phyloP scores from a whole-genome alignment of 2,113 vertebrate species.

The Callopanchax toddi region DNA sequence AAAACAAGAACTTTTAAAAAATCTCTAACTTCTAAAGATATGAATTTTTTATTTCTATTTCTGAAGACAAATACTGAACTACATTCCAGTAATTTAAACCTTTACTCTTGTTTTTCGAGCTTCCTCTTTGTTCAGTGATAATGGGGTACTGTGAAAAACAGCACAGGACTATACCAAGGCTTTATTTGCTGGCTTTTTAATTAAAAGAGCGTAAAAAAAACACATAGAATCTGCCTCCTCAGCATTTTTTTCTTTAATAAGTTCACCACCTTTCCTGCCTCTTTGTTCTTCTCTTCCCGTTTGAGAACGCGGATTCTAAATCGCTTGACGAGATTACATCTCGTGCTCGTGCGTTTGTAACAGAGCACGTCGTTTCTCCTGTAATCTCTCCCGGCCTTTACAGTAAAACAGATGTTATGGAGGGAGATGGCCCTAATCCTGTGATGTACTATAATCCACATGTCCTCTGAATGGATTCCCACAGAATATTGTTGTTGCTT shows the following conservation, averaged over 20 bases:
- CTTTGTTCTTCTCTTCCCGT: constrained; percentile 40
- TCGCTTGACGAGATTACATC: constrained; percentile 77
- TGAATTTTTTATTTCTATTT: too few species aligned
- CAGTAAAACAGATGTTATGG: constrained; percentile 65
- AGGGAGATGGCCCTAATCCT: constrained; percentile 69
- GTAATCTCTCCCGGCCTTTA: constrained; percentile 64
- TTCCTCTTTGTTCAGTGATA: background rate
- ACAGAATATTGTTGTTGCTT: constrained; percentile 40
- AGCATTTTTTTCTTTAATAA: constrained; percentile 16
- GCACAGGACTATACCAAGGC: background rate
- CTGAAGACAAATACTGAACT: background rate
- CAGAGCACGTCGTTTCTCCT: constrained; percentile 56
- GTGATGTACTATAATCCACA: constrained; percentile 61
- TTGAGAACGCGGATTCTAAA: constrained; percentile 59
- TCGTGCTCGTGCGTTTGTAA: constrained; percentile 65
- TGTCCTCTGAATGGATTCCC: constrained; percentile 45
- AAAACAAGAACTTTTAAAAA: background rate
- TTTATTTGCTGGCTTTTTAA: constrained; percentile 24
- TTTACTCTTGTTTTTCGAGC: background rate
- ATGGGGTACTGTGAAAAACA: background rate
- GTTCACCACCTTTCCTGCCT: background rate
- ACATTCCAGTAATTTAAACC: background rate
- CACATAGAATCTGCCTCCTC: constrained; percentile 17
- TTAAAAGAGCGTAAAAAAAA: constrained; percentile 33
- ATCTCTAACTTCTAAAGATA: too few species aligned